Evolutionary conservation across 2,113 vertebrate genomes (phyloP), one percentile per base, ranked within the genome.

Genomic region (Calidris pygmaea): DNA sequence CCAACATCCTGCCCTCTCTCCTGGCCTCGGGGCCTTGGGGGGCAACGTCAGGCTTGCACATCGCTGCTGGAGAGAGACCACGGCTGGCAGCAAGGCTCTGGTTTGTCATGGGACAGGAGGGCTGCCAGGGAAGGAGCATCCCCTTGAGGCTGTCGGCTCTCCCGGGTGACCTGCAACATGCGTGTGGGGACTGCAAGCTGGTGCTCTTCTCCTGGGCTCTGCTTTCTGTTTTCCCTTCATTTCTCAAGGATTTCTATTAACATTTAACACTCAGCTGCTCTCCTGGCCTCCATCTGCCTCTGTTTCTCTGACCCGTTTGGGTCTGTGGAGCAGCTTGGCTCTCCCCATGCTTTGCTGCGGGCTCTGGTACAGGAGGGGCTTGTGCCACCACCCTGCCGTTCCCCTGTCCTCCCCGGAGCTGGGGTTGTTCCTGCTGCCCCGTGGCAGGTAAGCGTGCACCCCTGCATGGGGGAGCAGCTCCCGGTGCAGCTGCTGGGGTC

Each of bases 231-330:
- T 89, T 87, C 39, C 43, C 22, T 85, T 88, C 2, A 1, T 89
- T 95, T 91, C 48, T 86, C 37, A 89, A 95, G 66, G 80, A 73
- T 89, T 96, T 95, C n/a, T 66, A 82, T 90, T 95, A 96, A 95
- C 95, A 23, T 95, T 90, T 75, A 52, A 63, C 32, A 41, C 14
- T 68, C 16, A 21, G 6, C 47, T 80, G 50, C 35, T 80, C 22
- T 60, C 22, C 6, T 73, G 26, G 14, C 32, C 66, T 65, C 47
- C 8, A 6, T 37, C 26, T 79, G 34, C 50, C 24, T 83, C 37
- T 2, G 0, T 91, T 83, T 83, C 24, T 55, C 59, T 74, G 30
- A 32, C 30, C 6, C 3, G 1, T 65, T 80, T 37, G 18, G 22
- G 27, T 85, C 58, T 35, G 5, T 1, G 5, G 62, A 9, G n/a